A percentile compares a stretch with the other conserved stretches of the same genome.
phyloP scores from a whole-genome alignment of 2,888 invertebrate genomes.

The Abscondita cerata region DNA sequence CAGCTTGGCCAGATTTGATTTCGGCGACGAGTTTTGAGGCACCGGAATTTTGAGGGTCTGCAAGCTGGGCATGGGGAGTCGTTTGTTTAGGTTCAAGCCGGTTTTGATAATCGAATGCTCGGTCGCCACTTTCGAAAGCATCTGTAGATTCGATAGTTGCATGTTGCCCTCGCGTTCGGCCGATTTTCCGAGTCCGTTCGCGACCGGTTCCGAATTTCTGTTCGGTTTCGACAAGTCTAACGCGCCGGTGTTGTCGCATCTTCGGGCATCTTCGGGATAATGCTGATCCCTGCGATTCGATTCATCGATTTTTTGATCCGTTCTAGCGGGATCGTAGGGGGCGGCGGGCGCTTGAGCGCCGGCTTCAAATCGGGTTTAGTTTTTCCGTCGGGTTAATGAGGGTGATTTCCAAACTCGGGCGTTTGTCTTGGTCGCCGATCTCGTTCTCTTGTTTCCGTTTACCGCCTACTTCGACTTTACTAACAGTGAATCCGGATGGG shows the following conservation, averaged over 20 bases:
- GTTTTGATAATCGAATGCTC: constrained; percentile 46
- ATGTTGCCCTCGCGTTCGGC: constrained; percentile 41
- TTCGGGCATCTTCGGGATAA: constrained; percentile 52
- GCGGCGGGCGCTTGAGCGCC: constrained; percentile 59
- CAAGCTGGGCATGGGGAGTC: constrained; percentile 53
- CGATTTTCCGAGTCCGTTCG: constrained; percentile 37
- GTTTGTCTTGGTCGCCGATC: constrained; percentile 46
- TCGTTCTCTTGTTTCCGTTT: constrained; percentile 52
- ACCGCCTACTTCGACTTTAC: constrained; percentile 55
- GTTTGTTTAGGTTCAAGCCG: constrained; percentile 16
- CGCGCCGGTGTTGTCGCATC: constrained; percentile 62
- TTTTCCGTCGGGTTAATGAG: constrained; percentile 49
- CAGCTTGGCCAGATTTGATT: constrained; percentile 50
- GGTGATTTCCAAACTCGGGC: constrained; percentile 56
- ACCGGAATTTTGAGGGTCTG: constrained; percentile 51
- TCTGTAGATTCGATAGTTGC: constrained; percentile 62
- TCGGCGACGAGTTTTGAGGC: constrained; percentile 28
- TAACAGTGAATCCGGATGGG: constrained; percentile 55
- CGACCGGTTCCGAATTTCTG: constrained; percentile 29
- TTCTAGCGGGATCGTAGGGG: constrained; percentile 63
- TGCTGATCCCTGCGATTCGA: constrained; percentile 50
- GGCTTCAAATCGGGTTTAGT: constrained; percentile 36
- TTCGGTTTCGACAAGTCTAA: constrained; percentile 61
- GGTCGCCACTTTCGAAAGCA: constrained; percentile 59
- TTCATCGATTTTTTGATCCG: constrained; percentile 59